A percentile compares a stretch with the other conserved stretches of the same genome.
phyloP scores from a whole-genome alignment of 2,113 vertebrate species.

The Cyprichromis sp. region DNA sequence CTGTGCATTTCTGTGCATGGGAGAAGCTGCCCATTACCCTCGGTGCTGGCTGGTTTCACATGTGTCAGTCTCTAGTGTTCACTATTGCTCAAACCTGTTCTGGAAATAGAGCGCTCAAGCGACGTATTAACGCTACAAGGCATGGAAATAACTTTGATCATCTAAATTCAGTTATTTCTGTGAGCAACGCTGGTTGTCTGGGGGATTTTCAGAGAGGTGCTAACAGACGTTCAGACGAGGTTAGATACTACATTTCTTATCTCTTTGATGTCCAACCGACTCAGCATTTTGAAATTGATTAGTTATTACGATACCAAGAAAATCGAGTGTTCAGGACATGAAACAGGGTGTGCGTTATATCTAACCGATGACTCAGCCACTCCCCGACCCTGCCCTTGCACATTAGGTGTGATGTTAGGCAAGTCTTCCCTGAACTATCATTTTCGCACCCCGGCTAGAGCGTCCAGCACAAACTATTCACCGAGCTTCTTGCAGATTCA shows the following conservation, averaged over 20 bases:
- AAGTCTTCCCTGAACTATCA: background rate
- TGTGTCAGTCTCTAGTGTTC: background rate
- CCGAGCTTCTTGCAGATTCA: background rate
- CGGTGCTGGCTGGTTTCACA: background rate
- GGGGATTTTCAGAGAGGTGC: background rate
- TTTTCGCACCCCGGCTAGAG: background rate
- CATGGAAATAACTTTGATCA: background rate
- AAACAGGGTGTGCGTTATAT: slow-evolving; percentile 55
- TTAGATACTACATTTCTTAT: background rate
- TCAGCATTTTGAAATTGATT: slow-evolving; percentile 33
- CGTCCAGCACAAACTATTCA: background rate
- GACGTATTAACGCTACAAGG: background rate
- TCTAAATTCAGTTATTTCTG: background rate
- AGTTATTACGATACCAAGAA: slow-evolving; percentile 57
- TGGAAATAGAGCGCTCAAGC: background rate
- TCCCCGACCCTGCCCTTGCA: slow-evolving; percentile 31
- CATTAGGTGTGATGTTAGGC: background rate
- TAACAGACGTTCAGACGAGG: background rate
- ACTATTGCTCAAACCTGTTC: background rate
- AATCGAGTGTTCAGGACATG: slow-evolving; percentile 28
- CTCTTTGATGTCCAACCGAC: slow-evolving; percentile 39
- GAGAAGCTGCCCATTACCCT: background rate
- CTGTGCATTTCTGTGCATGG: background rate
- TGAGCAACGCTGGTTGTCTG: background rate
- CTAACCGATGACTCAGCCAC: slow-evolving; percentile 41